phyloP scores from a whole-genome alignment of 2,797 vertebrate genomes.

The Melanotaenia maccullochi region DNA sequence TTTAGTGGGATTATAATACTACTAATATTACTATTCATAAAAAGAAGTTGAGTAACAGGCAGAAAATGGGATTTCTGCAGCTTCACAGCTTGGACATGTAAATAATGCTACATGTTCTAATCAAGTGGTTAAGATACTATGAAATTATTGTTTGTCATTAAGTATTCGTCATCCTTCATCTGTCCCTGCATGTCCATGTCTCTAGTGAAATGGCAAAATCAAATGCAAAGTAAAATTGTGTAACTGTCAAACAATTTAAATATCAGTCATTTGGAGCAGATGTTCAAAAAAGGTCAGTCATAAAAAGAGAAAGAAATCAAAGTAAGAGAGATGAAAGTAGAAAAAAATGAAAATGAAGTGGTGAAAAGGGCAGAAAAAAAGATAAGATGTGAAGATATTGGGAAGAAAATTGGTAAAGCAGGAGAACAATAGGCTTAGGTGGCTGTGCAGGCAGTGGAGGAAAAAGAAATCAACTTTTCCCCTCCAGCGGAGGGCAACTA shows the following conservation, averaged over 20 bases:
- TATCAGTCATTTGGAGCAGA: constrained; percentile 25
- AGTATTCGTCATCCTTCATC: neutral
- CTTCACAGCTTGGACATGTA: neutral
- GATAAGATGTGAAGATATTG: constrained; percentile 74
- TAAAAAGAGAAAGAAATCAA: constrained; percentile 36
- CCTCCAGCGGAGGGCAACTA: constrained; percentile 80
- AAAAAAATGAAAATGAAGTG: constrained; percentile 56
- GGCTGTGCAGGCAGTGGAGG: constrained; percentile 60
- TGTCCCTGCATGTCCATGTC: constrained; percentile 6
- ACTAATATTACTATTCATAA: neutral
- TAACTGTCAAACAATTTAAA: constrained; percentile 12
- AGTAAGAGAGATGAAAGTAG: constrained; percentile 36
- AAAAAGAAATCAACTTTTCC: constrained; percentile 81
- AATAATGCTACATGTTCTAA: neutral
- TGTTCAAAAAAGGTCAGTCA: constrained; percentile 42
- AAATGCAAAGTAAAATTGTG: neutral
- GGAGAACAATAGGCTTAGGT: constrained; percentile 72
- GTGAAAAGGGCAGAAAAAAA: constrained; percentile 45
- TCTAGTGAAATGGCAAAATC: neutral
- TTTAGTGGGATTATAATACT: neutral
- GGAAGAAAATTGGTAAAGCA: constrained; percentile 68
- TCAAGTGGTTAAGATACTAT: neutral
- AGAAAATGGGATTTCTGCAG: neutral
- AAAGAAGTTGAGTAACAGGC: neutral
- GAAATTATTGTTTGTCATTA: neutral